Evolutionary conservation across 2,797 vertebrate genomes (phyloP).

Genomic region (Halcyon badia): DNA sequence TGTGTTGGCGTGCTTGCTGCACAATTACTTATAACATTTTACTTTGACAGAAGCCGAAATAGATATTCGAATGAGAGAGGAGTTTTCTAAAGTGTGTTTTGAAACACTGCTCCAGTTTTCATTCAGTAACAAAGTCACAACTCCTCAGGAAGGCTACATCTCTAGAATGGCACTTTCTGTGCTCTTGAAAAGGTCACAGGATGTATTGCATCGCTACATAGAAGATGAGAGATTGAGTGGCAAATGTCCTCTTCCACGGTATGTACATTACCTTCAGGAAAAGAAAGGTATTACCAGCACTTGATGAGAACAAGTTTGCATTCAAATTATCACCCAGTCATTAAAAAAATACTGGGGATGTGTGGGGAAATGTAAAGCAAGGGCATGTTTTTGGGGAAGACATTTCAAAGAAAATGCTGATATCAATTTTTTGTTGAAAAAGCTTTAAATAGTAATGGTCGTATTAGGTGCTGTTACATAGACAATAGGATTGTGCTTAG

Average conservation of each 20-base stretch:
- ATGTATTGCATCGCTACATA: slow-evolving; percentile 93
- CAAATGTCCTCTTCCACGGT: slow-evolving; percentile 98
- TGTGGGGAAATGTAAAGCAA: not conserved
- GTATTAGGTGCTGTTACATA: not conserved
- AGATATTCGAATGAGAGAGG: slow-evolving; percentile 96
- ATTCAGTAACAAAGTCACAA: slow-evolving; percentile 98
- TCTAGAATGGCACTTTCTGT: slow-evolving; percentile 98
- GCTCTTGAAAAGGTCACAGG: slow-evolving; percentile 95
- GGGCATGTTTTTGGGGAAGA: not conserved
- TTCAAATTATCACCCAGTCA: not conserved
- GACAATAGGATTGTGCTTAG: not conserved
- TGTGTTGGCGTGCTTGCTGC: not conserved
- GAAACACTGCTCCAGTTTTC: slow-evolving; percentile 98
- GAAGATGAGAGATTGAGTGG: slow-evolving; percentile 96
- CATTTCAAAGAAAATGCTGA: not conserved
- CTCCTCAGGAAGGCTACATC: slow-evolving; percentile 99
- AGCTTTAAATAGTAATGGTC: not conserved
- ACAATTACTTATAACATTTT: slow-evolving; percentile 2
- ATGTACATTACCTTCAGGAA: not conserved
- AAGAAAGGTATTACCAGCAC: not conserved
- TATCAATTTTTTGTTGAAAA: not conserved
- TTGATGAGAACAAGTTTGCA: not conserved
- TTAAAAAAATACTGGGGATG: not conserved
- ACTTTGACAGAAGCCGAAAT: slow-evolving; percentile 94
- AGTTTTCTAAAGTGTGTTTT: slow-evolving; percentile 99